Evolutionary conservation across 2,797 vertebrate genomes (phyloP).

Genomic region (Mastacembelus armatus): DNA sequence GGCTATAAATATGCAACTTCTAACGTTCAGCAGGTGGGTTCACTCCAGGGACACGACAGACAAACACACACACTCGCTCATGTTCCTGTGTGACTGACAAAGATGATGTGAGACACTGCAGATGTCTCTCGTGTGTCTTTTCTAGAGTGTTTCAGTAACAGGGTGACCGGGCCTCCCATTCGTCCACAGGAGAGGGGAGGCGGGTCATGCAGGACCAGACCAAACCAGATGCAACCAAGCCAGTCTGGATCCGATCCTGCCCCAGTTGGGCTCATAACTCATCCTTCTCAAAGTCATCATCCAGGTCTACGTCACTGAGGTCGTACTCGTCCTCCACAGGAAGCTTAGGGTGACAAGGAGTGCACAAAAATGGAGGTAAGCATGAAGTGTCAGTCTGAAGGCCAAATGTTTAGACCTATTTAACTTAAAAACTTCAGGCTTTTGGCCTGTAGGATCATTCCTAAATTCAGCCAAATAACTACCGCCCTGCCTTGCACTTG

Average conservation of each 20-base stretch:
- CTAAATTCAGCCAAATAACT: not conserved
- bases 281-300: constrained; percentile 88
- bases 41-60: constrained; percentile 41
- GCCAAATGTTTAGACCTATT: no score
- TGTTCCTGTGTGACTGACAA: constrained; percentile 50
- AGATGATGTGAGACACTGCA: constrained; percentile 71
- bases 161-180: constrained; percentile 71
- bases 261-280: constrained; percentile 88
- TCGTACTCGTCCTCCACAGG: constrained; percentile 95
- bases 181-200: constrained; percentile 84
- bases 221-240: constrained; percentile 42
- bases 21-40: constrained; percentile 66
- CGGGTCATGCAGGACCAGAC: constrained; percentile 54
- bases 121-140: constrained; percentile 65
- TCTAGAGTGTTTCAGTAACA: constrained; percentile 80
- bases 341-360: constrained; percentile 80
- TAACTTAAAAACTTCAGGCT: no score
- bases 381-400: not conserved
- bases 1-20: constrained; percentile 56
- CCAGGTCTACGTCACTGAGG: constrained; percentile 94
- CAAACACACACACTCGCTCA: not conserved
- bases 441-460: not conserved
- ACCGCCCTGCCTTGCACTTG: not conserved
- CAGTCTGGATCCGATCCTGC: constrained; percentile 47
- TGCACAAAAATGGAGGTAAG: not conserved